Evolutionary conservation across 2,113 vertebrate genomes (phyloP).

Genomic region (Arenaria interpres): DNA sequence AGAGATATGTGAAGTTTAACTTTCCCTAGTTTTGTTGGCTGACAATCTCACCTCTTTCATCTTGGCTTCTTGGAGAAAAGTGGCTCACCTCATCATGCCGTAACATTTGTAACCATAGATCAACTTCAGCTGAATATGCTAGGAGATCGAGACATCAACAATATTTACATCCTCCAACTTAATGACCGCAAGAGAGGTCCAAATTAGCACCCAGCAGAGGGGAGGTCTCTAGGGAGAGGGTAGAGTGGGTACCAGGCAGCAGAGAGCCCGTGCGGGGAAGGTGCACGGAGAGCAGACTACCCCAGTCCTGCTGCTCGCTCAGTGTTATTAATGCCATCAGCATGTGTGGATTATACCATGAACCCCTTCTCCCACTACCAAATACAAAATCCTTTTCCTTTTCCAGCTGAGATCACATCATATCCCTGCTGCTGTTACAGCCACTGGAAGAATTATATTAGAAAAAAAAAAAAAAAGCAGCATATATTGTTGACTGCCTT

Average conservation of each 20-base stretch:
- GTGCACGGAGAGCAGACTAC: not conserved
- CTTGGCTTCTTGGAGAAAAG: constrained; percentile 28
- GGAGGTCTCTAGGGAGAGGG: not conserved
- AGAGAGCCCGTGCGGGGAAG: not conserved
- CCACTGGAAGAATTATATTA: not conserved
- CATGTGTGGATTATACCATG: not conserved
- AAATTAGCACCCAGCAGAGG: not conserved
- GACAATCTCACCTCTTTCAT: constrained; percentile 57
- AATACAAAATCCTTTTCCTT: not conserved
- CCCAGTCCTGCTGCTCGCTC: not conserved
- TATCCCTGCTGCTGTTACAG: not conserved
- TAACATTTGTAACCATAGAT: constrained; percentile 9
- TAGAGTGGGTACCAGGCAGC: not conserved
- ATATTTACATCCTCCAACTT: not conserved
- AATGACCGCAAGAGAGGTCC: not conserved
- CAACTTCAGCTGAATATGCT: not conserved
- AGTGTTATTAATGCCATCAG: not conserved
- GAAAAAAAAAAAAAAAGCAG: not conserved
- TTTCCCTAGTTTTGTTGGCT: constrained; percentile 58
- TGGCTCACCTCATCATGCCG: constrained; percentile 24
- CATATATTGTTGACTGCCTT: not conserved
- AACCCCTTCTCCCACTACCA: not conserved
- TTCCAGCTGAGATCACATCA: not conserved
- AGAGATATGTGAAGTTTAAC: constrained; percentile 47
- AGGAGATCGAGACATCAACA: not conserved